Base-by-base conservation (phyloP, 2,888 invertebrate genomes). In the Maniola hyperantus region DNA sequence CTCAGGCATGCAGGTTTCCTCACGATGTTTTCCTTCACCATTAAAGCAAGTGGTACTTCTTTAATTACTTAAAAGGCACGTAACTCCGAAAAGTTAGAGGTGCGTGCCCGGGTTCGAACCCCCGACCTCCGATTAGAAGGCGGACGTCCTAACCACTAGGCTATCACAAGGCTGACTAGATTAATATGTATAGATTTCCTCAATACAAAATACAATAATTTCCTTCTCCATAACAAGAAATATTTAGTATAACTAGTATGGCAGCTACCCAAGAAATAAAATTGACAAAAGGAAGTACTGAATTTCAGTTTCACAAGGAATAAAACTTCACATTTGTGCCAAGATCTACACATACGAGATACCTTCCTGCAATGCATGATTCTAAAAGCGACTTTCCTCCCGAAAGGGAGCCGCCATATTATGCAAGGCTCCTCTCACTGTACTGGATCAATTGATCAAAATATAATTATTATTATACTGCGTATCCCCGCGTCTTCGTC, bases 231-330 rank as follows among this genome's bases (percentile, higher is more conserved):
- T 46, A 59, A 46, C 59, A 46, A 59, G 59, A 59, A 48, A 46
- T 46, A 59, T 48, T 48, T 48, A 26, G 10, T 34, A 48, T 59
- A 59, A 59, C 59, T 46, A 59, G 34, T 33, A 34, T 71, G 70
- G 71, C 71, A 68, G 36, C 58, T 50, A n/a, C 62, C 71, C 70
- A 71, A 71, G 58, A 64, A 67, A 66, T 68, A 59, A 64, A 64
- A 70, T 68, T 58, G 58, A 53, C 61, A 65, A 59, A 48, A 42
- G 58, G 58, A 50, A 57, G 51, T 57, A 58, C 50, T 65, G 64
- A 65, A 65, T 65, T 65, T 59, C 34, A 48, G 59, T 42, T 57
- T 57, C 57, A 13, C 57, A 26, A 48, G 6, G 59, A 59, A 59
- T 59, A 65, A 65, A 65, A 59, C 57, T 59, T 36, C 50, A 64